These are phyloP conservation scores for Trinorchestia longiramus DNA, from an alignment of 1,140 invertebrate species.

Conservation along the genomic window DNA sequence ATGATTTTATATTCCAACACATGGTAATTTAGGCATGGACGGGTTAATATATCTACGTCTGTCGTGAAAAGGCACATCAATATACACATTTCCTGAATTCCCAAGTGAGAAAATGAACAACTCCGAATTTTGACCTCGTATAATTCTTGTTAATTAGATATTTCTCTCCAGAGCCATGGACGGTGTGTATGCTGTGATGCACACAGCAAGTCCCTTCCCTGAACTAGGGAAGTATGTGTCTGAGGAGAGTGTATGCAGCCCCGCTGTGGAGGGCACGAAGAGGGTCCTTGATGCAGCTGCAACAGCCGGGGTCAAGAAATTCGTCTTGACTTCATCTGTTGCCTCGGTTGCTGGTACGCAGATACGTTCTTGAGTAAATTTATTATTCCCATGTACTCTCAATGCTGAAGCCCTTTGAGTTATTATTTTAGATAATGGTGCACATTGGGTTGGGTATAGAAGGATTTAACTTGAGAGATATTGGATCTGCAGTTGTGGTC, in stretches of 20 bases:
- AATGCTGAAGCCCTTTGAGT: background rate
- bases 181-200: conserved; percentile 74
- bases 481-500: too few relatives aligned
- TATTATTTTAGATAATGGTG: background rate
- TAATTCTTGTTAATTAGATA: too few relatives aligned
- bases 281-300: conserved; percentile 73
- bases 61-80: too few relatives aligned
- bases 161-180: conserved; percentile 72
- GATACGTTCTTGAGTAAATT: background rate
- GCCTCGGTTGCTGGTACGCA: conserved; percentile 73
- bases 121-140: too few relatives aligned
- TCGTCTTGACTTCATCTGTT: conserved; percentile 75
- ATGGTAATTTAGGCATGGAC: too few relatives aligned
- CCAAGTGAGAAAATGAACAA: too few relatives aligned
- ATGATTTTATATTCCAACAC: too few relatives aligned
- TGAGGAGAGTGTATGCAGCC: conserved; percentile 72
- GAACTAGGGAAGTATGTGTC: conserved; percentile 67
- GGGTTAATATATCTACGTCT: too few relatives aligned
- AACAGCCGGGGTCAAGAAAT: conserved; percentile 72
- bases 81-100: too few relatives aligned
- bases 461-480: too few relatives aligned
- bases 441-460: background rate
- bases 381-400: background rate
- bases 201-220: conserved; percentile 76
- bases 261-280: conserved; percentile 75